Evolutionary conservation across 2,113 vertebrate genomes (phyloP).

Genomic region (Anarrhichthys ocellatus): DNA sequence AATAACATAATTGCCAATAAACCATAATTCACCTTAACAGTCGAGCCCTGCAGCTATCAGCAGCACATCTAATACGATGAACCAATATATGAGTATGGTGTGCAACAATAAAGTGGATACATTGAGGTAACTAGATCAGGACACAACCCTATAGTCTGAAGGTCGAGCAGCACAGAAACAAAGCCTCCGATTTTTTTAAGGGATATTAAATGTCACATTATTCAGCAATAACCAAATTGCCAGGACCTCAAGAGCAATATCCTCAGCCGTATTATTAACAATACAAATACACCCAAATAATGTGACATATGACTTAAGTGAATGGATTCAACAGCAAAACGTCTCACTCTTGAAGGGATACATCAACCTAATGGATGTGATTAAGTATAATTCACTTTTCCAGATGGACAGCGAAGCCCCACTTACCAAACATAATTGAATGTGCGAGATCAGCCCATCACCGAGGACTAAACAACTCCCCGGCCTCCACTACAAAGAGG

Average conservation of each 20-base stretch:
- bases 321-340: conserved; percentile 57
- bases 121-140: not conserved
- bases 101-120: conserved; percentile 3
- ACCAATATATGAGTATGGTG: not conserved
- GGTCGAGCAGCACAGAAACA: conserved; percentile 15
- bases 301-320: conserved; percentile 38
- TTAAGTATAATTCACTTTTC: conserved; percentile 74
- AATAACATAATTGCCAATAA: not conserved
- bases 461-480: conserved; percentile 72
- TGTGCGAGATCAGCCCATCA: conserved; percentile 68
- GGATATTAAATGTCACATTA: conserved; percentile 14
- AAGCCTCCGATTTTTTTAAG: conserved; percentile 1
- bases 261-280: conserved; percentile 33
- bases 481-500: conserved; percentile 56
- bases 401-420: conserved; percentile 68
- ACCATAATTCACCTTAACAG: not conserved
- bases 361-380: conserved; percentile 71
- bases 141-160: conserved; percentile 20
- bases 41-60: not conserved
- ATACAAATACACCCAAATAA: conserved; percentile 42
- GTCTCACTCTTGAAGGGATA: conserved; percentile 61
- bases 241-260: conserved; percentile 17
- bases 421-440: conserved; percentile 72
- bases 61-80: not conserved
- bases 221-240: conserved; percentile 34